Conservation (phyloP, 2,797 vertebrate genomes). For the Cheirogaleus major region DNA sequence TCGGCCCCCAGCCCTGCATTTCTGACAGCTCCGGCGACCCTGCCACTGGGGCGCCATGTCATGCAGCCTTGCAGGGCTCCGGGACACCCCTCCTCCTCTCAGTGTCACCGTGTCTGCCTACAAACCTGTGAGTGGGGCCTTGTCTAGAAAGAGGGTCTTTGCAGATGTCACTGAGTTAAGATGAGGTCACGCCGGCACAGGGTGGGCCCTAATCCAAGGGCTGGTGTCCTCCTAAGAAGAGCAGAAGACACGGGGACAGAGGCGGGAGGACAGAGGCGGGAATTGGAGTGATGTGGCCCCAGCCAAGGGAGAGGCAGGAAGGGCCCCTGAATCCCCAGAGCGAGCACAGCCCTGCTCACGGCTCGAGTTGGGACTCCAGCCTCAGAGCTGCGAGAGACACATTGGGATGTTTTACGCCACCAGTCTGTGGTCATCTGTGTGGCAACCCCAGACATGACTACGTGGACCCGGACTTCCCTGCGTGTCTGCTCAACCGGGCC, state of each 20-base stretch:
- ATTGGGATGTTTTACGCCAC: accelerated
- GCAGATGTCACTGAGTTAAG: not conserved
- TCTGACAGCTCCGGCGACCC: accelerated
- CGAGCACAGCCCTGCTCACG: accelerated
- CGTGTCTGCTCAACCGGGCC: accelerated
- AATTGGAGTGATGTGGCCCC: accelerated
- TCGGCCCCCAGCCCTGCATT: not conserved
- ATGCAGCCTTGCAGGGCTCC: accelerated
- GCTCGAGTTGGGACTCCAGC: accelerated
- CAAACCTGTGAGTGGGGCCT: not conserved
- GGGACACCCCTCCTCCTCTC: not conserved
- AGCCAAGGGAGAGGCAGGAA: not conserved
- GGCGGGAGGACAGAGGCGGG: accelerated
- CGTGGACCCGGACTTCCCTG: accelerated
- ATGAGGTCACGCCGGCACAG: not conserved
- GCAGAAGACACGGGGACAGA: not conserved
- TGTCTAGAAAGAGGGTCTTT: not conserved
- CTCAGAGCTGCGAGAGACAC: not conserved
- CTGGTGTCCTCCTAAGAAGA: not conserved
- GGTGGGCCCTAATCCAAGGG: not conserved
- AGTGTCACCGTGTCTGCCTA: accelerated
- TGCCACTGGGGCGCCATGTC: accelerated
- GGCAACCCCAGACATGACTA: accelerated
- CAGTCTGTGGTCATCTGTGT: accelerated
- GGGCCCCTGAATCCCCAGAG: not conserved